Evolutionary conservation across 2,797 vertebrate genomes (phyloP).

Genomic region (Enteromius radiatus): DNA sequence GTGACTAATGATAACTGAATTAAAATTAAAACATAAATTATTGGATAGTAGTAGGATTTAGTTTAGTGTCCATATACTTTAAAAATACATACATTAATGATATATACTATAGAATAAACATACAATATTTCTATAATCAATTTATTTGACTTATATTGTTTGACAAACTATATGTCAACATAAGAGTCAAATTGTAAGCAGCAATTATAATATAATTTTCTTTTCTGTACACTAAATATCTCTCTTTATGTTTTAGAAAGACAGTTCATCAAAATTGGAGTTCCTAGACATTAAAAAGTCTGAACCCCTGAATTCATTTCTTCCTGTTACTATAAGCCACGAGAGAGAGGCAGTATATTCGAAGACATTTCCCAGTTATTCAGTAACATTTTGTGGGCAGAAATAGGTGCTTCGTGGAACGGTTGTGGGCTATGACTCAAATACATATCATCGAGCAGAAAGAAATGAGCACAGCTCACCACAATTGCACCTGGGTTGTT

Average conservation of each 20-base stretch:
- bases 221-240: not conserved
- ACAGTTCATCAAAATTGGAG: not conserved
- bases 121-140: not conserved
- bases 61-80: not conserved
- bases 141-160: not conserved
- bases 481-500: conserved; percentile 21
- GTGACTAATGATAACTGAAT: not conserved
- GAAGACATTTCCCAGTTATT: not conserved
- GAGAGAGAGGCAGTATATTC: not conserved
- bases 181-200: not conserved
- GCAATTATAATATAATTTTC: not conserved
- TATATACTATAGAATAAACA: too few species aligned
- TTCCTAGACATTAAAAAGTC: not conserved
- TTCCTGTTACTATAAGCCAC: not conserved
- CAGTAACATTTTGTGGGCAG: conserved; percentile 12
- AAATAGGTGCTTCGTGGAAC: conserved; percentile 19
- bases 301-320: not conserved
- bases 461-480: conserved; percentile 57
- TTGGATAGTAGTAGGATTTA: not conserved
- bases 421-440: conserved; percentile 19
- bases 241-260: not conserved
- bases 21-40: too few species aligned
- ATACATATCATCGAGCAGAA: conserved; percentile 8
- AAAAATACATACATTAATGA: not conserved
- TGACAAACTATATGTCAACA: not conserved